A percentile compares a stretch with the other conserved stretches of the same genome.
phyloP scores from a whole-genome alignment of 1,140 invertebrate genomes.

The Lepidurus packardi region DNA sequence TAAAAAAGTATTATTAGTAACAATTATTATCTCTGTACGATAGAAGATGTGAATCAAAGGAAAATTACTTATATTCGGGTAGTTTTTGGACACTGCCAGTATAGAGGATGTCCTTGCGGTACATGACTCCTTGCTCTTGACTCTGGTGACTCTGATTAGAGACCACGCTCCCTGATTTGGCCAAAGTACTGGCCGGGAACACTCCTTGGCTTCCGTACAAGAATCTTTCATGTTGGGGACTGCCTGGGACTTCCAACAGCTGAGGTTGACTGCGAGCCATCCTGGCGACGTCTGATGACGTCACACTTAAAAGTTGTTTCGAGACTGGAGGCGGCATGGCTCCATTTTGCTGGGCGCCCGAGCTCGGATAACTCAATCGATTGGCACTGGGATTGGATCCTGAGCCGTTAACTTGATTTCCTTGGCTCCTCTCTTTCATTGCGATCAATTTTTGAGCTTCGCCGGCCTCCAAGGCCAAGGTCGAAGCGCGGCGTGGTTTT shows the following conservation, averaged over 20 bases:
- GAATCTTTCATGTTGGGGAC: constrained; percentile 24
- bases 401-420: background rate
- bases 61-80: constrained; percentile 46
- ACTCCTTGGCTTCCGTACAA: constrained; percentile 38
- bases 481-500: background rate
- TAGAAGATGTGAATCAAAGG: background rate
- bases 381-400: too few relatives aligned
- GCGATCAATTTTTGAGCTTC: constrained; percentile 28
- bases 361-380: too few relatives aligned
- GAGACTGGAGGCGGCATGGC: background rate
- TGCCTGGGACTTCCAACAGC: constrained; percentile 34
- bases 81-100: constrained; percentile 69
- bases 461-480: constrained; percentile 31
- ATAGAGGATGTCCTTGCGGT: constrained; percentile 79
- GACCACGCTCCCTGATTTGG: constrained; percentile 24
- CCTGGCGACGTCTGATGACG: constrained; percentile 9
- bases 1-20: background rate
- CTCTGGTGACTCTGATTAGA: constrained; percentile 26
- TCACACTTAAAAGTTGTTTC: constrained; percentile 8
- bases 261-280: constrained; percentile 40
- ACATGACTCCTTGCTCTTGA: constrained; percentile 59
- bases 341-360: background rate
- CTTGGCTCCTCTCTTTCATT: constrained; percentile 5
- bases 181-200: constrained; percentile 26
- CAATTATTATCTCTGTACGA: background rate